Evolutionary conservation across 2,113 vertebrate genomes (phyloP).

Genomic region (Dolichotis patagonum): DNA sequence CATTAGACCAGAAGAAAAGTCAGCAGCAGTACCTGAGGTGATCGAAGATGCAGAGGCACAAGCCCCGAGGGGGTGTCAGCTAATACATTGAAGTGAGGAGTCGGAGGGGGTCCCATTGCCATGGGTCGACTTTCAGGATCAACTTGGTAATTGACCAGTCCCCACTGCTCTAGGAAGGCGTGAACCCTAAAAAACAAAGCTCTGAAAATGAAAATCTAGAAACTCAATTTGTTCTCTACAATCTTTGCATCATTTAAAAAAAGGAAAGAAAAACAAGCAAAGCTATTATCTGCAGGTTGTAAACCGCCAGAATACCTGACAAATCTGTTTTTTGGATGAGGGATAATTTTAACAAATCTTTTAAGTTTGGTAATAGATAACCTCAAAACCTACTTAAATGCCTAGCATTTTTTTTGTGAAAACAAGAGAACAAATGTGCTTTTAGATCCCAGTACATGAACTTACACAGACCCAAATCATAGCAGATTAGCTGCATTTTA

Average conservation of each 20-base stretch:
- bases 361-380: neutral
- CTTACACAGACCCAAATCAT: neutral
- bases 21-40: conserved; percentile 90
- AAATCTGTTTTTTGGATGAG: neutral
- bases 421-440: neutral
- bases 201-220: conserved; percentile 30
- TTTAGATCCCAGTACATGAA: neutral
- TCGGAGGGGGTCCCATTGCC: conserved; percentile 98
- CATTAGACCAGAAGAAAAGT: neutral
- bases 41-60: conserved; percentile 95
- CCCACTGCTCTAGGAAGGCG: conserved; percentile 99
- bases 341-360: neutral
- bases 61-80: conserved; percentile 97
- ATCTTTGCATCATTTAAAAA: neutral
- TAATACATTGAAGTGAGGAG: conserved; percentile 97
- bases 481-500: neutral
- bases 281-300: neutral
- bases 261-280: neutral
- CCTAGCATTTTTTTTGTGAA: neutral
- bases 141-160: conserved; percentile 98
- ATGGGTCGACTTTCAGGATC: conserved; percentile 97
- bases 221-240: neutral
- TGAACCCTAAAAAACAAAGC: conserved; percentile 89
- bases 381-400: neutral
- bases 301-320: neutral